phyloP scores from a whole-genome alignment of 2,113 vertebrate genomes.

The Corythaeola cristata region DNA sequence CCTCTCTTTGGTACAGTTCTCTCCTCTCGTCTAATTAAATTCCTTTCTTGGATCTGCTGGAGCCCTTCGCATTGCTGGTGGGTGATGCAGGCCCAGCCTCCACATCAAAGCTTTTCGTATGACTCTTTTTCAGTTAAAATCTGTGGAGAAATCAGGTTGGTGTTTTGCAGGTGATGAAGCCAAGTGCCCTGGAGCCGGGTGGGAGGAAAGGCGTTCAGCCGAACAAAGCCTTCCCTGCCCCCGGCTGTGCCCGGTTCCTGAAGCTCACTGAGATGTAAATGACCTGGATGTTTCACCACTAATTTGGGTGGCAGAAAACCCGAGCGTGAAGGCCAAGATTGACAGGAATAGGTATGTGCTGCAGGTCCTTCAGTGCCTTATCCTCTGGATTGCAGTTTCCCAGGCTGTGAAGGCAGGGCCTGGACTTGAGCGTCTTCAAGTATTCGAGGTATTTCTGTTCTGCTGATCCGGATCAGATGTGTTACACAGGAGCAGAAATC shows the following conservation, averaged over 20 bases:
- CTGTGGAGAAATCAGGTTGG: background rate
- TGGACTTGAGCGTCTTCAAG: background rate
- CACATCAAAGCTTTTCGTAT: background rate
- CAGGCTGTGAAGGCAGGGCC: background rate
- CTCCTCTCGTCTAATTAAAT: background rate
- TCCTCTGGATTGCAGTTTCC: background rate
- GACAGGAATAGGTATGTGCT: background rate
- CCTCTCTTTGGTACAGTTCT: background rate
- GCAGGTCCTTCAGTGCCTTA: background rate
- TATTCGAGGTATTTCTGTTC: background rate
- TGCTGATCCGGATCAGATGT: accelerated
- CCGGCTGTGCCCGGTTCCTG: background rate
- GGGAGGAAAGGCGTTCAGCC: background rate
- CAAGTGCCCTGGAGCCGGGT: background rate
- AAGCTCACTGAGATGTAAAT: background rate
- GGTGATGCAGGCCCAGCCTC: background rate
- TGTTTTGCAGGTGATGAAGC: background rate
- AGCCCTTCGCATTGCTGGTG: background rate
- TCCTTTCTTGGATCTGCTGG: too few relatives aligned
- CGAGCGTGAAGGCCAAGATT: background rate
- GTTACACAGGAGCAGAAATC: background rate
- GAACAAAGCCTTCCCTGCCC: background rate
- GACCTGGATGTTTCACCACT: background rate
- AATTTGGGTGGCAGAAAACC: slow-evolving; percentile 14
- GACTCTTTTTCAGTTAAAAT: background rate